Percentiles rank a stretch among this genome's conserved stretches.
These are phyloP conservation scores for Priocnemis perturbator DNA, from an alignment of 2,888 invertebrate genomes.

Conservation along the genomic window DNA sequence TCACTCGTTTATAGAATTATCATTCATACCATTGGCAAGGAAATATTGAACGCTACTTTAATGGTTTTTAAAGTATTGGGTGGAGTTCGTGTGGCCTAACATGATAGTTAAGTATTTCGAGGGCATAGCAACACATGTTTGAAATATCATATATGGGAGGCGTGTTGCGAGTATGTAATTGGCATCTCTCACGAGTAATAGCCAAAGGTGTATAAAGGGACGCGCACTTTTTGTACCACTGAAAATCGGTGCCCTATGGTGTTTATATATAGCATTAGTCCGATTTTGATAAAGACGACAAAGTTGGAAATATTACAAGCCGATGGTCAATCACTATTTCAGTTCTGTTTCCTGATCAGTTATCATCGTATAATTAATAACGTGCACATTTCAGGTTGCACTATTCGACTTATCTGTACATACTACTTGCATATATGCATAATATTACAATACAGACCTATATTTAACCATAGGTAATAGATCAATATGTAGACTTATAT, in stretches of 20 bases:
- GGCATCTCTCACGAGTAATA: conserved; percentile 39
- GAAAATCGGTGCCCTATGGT: conserved; percentile 51
- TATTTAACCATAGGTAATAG: conserved; percentile 62
- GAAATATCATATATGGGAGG: conserved; percentile 33
- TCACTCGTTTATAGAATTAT: conserved; percentile 28
- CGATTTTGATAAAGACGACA: conserved; percentile 49
- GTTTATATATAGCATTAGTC: conserved; percentile 56
- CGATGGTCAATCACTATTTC: conserved; percentile 34
- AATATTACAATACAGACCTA: conserved; percentile 58
- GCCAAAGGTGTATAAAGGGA: conserved; percentile 45
- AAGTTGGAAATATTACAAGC: conserved; percentile 35
- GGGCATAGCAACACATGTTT: conserved; percentile 35
- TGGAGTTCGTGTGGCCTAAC: conserved; percentile 53
- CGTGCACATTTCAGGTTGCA: conserved; percentile 42
- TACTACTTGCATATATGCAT: conserved; percentile 62
- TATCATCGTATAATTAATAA: conserved; percentile 31
- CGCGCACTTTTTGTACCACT: conserved; percentile 49
- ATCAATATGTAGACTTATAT: conserved; percentile 49
- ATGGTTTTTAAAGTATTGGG: conserved; percentile 32
- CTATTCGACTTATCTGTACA: conserved; percentile 48
- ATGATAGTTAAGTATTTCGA: conserved; percentile 52
- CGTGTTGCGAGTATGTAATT: conserved; percentile 31
- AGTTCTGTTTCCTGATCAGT: conserved; percentile 25
- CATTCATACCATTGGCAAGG: conserved; percentile 7
- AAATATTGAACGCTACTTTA: conserved; percentile 15